Percentiles rank a stretch among this genome's conserved stretches.
Evolutionary conservation across 2,888 invertebrate species (phyloP).

Genomic region (Willowsia nigromaculata): DNA sequence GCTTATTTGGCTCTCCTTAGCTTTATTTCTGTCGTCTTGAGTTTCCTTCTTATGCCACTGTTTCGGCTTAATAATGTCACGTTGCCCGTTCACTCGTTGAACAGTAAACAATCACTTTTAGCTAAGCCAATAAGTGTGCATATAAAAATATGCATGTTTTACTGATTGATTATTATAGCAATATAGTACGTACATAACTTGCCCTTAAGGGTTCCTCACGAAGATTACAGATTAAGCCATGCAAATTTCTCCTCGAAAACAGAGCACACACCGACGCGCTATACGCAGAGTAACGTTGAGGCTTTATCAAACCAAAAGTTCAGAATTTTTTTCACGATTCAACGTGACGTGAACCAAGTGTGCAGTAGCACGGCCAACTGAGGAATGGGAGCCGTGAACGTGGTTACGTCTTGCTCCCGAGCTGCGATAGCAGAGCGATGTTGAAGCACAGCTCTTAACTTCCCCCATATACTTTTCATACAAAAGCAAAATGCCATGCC

Average conservation of each 20-base stretch:
- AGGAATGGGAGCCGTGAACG: slow-evolving; percentile 71
- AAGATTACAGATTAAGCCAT: not conserved
- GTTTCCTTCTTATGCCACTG: not conserved
- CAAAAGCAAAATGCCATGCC: not conserved
- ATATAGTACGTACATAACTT: not conserved
- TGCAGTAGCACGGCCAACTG: slow-evolving; percentile 73
- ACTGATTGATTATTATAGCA: not conserved
- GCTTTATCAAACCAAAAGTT: not conserved
- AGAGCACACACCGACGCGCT: not conserved
- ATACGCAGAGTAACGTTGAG: no score
- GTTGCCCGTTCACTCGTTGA: not conserved
- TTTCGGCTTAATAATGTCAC: slow-evolving; percentile 17
- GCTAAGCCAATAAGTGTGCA: not conserved
- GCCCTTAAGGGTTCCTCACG: not conserved
- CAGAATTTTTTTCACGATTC: slow-evolving; percentile 19
- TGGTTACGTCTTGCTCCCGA: slow-evolving; percentile 71
- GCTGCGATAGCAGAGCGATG: slow-evolving; percentile 17
- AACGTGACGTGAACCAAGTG: slow-evolving; percentile 73
- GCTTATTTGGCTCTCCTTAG: no score
- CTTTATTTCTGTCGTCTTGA: not conserved
- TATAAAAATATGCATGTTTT: no score
- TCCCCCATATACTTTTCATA: slow-evolving; percentile 56
- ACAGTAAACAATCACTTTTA: slow-evolving; percentile 28
- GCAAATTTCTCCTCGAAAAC: not conserved
- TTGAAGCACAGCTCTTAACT: slow-evolving; percentile 65